Conservation (phyloP, 2,888 invertebrate species). For the Caenorhabditis sulstoni region DNA sequence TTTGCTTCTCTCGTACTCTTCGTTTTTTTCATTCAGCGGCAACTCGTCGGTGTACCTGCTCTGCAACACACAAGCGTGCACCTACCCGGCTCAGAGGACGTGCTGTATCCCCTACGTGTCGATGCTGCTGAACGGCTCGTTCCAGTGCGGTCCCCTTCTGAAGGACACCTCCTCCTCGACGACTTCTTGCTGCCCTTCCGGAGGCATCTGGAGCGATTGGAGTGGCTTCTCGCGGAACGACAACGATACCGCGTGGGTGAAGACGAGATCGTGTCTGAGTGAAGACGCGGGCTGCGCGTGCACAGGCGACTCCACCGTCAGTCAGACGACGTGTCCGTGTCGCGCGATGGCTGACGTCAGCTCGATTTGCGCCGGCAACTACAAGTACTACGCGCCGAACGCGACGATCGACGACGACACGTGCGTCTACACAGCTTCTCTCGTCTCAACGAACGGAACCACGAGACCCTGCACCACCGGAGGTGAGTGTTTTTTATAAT, state of each 20-base stretch:
- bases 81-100: constrained; percentile 19
- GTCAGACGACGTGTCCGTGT: constrained; percentile 2
- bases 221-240: neutral
- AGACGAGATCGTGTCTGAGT: neutral
- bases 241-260: neutral
- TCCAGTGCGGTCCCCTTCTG: constrained; percentile 21
- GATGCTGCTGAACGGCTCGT: constrained; percentile 25
- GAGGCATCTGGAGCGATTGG: constrained; percentile 39
- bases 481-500: too few relatives aligned
- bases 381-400: neutral
- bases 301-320: neutral
- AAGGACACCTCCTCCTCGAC: constrained; percentile 18
- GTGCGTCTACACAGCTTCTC: neutral
- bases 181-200: constrained; percentile 16
- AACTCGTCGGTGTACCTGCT: constrained; percentile 9
- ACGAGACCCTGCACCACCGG: constrained; percentile 5
- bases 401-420: constrained; percentile 1
- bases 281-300: constrained; percentile 7
- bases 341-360: neutral
- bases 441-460: neutral
- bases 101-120: constrained; percentile 31
- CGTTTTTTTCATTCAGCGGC: too few relatives aligned
- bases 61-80: constrained; percentile 32
- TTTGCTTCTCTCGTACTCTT: too few relatives aligned
- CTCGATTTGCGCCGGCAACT: neutral